Conservation (phyloP, 1,140 invertebrate species). For the Anthonomus grandis region DNA sequence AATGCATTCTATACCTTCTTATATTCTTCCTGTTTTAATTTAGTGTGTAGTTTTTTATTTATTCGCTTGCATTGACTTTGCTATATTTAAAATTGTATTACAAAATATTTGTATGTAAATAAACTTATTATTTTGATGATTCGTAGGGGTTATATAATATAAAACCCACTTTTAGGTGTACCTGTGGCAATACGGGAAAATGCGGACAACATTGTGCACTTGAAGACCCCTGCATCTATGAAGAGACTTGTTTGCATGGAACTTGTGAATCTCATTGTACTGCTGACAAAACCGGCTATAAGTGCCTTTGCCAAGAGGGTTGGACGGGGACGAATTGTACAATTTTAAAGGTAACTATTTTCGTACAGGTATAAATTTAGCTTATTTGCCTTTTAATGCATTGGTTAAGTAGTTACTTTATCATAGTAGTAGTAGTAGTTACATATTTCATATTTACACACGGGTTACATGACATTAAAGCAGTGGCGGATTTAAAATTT, state of each 20-base stretch:
- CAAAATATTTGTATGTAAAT: no score
- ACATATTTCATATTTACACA: no score
- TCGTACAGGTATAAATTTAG: background rate
- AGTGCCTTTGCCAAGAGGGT: slow-evolving; percentile 62
- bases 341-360: slow-evolving; percentile 51
- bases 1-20: no score
- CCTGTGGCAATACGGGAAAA: slow-evolving; percentile 58
- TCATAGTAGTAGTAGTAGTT: no score
- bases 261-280: slow-evolving; percentile 62
- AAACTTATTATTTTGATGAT: no score
- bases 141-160: background rate
- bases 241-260: slow-evolving; percentile 65
- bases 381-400: background rate
- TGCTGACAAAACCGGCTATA: slow-evolving; percentile 57
- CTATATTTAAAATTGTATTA: no score
- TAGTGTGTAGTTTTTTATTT: no score
- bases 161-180: slow-evolving; percentile 50
- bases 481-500: no score
- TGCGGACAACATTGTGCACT: slow-evolving; percentile 72
- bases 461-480: no score
- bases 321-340: slow-evolving; percentile 71
- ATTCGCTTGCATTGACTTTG: no score
- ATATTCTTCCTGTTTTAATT: no score
- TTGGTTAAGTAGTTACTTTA: no score
- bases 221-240: slow-evolving; percentile 62